Conservation (phyloP, 1,140 invertebrate species). For the Lepidostoma basale region DNA sequence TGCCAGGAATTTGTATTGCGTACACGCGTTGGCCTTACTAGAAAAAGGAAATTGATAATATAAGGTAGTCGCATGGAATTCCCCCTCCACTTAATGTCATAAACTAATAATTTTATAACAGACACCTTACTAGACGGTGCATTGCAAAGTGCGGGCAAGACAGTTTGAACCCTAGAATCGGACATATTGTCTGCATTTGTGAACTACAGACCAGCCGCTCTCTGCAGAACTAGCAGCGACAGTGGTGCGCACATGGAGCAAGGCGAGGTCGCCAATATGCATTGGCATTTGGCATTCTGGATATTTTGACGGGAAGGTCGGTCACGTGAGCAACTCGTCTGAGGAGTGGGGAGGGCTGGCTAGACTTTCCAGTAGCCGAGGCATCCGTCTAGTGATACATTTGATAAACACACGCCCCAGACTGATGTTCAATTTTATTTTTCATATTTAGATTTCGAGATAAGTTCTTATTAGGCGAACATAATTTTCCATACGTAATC, state of each 20-base stretch:
- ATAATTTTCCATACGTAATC: not conserved
- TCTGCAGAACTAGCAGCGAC: constrained; percentile 44
- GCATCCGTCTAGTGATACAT: constrained; percentile 60
- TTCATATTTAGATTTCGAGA: not conserved
- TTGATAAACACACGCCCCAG: constrained; percentile 53
- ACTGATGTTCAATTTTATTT: constrained; percentile 41
- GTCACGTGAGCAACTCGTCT: constrained; percentile 59
- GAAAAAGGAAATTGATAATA: too few species aligned
- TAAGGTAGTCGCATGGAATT: too few species aligned
- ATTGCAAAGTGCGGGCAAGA: too few species aligned
- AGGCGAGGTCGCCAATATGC: constrained; percentile 37
- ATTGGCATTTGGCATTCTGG: constrained; percentile 63
- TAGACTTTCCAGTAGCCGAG: constrained; percentile 63
- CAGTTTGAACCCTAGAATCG: too few species aligned
- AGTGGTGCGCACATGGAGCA: constrained; percentile 46
- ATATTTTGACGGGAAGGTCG: constrained; percentile 81
- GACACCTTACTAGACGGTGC: too few species aligned
- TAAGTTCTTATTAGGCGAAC: too few species aligned
- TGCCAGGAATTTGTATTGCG: too few species aligned
- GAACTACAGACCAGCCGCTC: too few species aligned
- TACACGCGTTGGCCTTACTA: too few species aligned
- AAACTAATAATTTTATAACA: too few species aligned
- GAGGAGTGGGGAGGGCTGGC: constrained; percentile 46
- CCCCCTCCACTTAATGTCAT: too few species aligned
- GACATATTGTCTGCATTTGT: too few species aligned